Conservation (phyloP, 2,113 vertebrate species). For the Alethe diademata region DNA sequence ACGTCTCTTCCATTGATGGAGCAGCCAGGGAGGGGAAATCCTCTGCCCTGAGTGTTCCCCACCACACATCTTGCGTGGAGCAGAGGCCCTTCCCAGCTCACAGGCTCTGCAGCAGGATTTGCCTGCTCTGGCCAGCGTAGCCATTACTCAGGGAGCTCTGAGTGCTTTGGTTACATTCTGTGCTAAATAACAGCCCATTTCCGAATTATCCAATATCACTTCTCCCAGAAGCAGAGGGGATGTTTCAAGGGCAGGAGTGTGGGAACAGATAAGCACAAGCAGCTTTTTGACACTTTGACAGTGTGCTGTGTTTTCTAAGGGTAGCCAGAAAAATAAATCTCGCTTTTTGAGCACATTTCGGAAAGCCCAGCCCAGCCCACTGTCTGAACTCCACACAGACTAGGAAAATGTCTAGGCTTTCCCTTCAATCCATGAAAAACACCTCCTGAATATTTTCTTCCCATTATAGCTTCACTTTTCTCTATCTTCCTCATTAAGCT, state of each 20-base stretch:
- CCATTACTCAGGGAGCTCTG: not conserved
- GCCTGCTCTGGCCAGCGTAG: fast-evolving
- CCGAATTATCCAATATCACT: not conserved
- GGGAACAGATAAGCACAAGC: not conserved
- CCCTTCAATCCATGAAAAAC: not conserved
- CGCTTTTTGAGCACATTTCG: not conserved
- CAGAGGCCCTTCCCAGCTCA: not conserved
- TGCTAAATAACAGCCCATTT: not conserved
- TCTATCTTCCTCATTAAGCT: not conserved
- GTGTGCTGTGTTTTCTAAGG: not conserved
- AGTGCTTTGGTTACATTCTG: not conserved
- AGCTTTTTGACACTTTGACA: not conserved
- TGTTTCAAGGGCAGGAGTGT: slow-evolving; percentile 2
- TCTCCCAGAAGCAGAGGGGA: not conserved
- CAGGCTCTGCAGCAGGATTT: not conserved
- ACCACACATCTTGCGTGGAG: not conserved
- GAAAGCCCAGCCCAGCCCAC: not conserved
- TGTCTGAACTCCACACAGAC: not conserved
- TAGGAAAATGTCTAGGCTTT: not conserved
- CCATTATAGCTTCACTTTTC: not conserved
- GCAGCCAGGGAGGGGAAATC: not conserved
- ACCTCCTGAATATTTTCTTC: not conserved
- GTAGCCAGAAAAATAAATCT: not conserved
- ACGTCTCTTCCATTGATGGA: not conserved
- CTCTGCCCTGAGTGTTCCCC: not conserved